Base-by-base conservation (phyloP, 2,113 vertebrate genomes). In the Chlorocebus sabaeus region DNA sequence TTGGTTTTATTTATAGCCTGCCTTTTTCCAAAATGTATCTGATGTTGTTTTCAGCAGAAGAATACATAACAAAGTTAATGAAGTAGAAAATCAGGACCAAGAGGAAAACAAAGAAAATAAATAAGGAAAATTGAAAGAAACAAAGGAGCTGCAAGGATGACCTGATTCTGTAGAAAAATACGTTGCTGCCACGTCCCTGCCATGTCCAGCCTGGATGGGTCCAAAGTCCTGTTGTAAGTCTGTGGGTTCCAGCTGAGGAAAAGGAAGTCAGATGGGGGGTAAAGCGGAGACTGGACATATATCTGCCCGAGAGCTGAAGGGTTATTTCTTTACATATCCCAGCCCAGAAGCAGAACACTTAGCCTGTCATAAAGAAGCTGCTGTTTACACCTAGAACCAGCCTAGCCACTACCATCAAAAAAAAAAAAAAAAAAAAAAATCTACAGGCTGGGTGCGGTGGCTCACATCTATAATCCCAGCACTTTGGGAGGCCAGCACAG, bases 41-140 rank as follows among this genome's bases (percentile, higher is more conserved):
- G 75, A 93, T 73, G 55, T 95, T 32, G 20, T 83, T 96, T 96
- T 90, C 93, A 92, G 27, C 79, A 92, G 52, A 82, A 96, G 55
- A 87, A 61, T 92, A 38, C 27, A 80, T 38, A 91, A 85, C 55
- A 38, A 88, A 25, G 17, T 97, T 90, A 97, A 97, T 90, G 88
- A 97, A 90, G 79, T 55, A 97, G 90, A 96, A 97, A 96, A 92
- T 90, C 48, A 40, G n/a, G 55, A 81, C 67, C 38, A 72, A 85
- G 50, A 23, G 30, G 30, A 90, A 95, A 92, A 92, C 50, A 91
- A 93, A 95, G 45, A 64, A 50, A 95, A 40, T 43, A 76, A 88
- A 90, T 78, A 81, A 75, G 17, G 23, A 96, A 90, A 81, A 12
- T 4, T 14, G 9, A 30, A 14, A 89, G 64, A 59, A 55, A 23